These are phyloP conservation scores for Dicycla oo DNA, from an alignment of 2,888 invertebrate species.

Conservation along the genomic window DNA sequence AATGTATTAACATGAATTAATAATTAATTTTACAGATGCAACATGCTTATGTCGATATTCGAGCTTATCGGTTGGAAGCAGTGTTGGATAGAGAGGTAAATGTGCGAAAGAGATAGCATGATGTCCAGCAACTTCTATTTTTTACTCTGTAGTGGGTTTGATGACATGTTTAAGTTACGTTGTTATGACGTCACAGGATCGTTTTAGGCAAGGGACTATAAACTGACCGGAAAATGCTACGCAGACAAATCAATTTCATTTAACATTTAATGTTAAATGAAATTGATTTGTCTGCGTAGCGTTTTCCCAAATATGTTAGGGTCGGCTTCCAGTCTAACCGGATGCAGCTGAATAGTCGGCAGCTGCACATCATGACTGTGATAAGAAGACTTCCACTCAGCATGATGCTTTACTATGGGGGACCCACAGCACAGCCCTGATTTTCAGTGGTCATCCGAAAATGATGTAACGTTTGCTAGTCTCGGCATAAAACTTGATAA, in stretches of 20 bases:
- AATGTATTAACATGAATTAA: conserved; percentile 76
- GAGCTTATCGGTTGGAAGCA: conserved; percentile 91
- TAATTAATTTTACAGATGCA: conserved; percentile 89
- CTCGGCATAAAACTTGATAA: not conserved
- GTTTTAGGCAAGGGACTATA: not conserved
- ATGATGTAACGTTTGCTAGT: not conserved
- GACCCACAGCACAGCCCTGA: too few relatives aligned
- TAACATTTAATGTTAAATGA: not conserved
- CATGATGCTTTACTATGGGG: too few relatives aligned
- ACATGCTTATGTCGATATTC: conserved; percentile 90
- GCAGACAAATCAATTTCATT: too few relatives aligned
- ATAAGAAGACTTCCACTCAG: too few relatives aligned
- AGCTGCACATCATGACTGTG: too few relatives aligned
- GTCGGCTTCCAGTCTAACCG: too few relatives aligned
- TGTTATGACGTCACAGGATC: not conserved
- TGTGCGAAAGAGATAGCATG: conserved; percentile 89
- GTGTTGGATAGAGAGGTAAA: conserved; percentile 91
- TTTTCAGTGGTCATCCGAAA: too few relatives aligned
- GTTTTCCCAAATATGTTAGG: too few relatives aligned
- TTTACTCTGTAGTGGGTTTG: conserved; percentile 60
- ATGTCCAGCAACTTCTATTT: conserved; percentile 58
- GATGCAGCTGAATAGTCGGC: too few relatives aligned
- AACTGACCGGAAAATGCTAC: not conserved
- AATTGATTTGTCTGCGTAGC: too few relatives aligned
- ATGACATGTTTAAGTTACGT: conserved; percentile 49